phyloP scores from a whole-genome alignment of 2,888 invertebrate species.

The Luperina nickerlii region DNA sequence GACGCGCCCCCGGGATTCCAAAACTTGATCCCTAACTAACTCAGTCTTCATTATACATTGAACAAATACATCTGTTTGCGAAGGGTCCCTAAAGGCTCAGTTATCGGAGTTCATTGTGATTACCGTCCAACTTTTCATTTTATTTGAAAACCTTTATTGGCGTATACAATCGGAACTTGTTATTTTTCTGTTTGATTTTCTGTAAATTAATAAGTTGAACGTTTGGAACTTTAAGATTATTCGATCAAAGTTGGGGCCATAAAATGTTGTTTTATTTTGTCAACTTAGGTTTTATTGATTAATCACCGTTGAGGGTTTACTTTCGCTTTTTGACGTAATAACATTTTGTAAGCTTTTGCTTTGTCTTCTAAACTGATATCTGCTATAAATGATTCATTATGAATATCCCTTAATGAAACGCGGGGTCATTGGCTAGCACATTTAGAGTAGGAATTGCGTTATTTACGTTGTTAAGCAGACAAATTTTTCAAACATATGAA shows the following conservation, averaged over 20 bases:
- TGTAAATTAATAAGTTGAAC: constrained; percentile 60
- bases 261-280: constrained; percentile 46
- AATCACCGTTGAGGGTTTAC: constrained; percentile 25
- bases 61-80: constrained; percentile 71
- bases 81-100: constrained; percentile 61
- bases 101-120: constrained; percentile 68
- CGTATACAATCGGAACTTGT: constrained; percentile 51
- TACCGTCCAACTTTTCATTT: constrained; percentile 64
- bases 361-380: background rate
- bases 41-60: constrained; percentile 71
- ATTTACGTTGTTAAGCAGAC: background rate
- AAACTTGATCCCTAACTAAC: constrained; percentile 69
- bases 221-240: constrained; percentile 51
- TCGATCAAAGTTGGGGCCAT: constrained; percentile 39
- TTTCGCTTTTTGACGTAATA: constrained; percentile 4
- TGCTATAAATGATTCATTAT: background rate
- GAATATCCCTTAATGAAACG: background rate
- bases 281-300: constrained; percentile 39
- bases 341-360: background rate
- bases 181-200: constrained; percentile 66
- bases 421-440: background rate
- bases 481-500: background rate
- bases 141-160: constrained; percentile 59
- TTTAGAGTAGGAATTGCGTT: background rate
- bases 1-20: constrained; percentile 57